Evolutionary conservation across 2,888 invertebrate species (phyloP), one percentile per base, ranked within the genome.

Genomic region (Caenorhabditis doughertyi): DNA sequence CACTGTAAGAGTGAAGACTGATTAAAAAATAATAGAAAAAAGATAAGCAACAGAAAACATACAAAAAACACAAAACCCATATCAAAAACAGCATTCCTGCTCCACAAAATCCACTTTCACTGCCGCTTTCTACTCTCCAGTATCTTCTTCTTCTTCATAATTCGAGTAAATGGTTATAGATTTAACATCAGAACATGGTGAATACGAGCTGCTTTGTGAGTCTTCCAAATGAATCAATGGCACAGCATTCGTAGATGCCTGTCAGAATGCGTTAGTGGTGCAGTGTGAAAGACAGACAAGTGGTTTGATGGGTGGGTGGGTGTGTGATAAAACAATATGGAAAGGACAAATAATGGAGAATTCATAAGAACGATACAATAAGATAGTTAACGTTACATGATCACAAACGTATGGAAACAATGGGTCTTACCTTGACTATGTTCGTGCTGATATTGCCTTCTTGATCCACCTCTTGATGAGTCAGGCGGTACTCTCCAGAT

Each of bases 391-490:
- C 25, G 21, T 32, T 8, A 16, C 58, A 44, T 44, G 42, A 21
- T 65, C 29, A 51, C 5, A 51, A 32, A 64, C 64, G 49, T n/a
- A n/a, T 35, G 27, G 71, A 60, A 47, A 71, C 56, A 56, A 25
- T 29, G 39, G 67, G 62, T 51, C 73, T 84, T 89, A 95, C 95
- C 94, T 97, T 98, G 92, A 96, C 96, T 18, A 97, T 92, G 89
- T 96, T 96, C 0, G 98, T 98, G 92, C 97, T 96, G 2, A 98
- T 93, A 91, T 97, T 97, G 0, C 98, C 98, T 11, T 95, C 96
- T 0, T 95, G 95, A 92, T 97, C 97, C 70, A 96, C 95, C 89
- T 96, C 96, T 92, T 98, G 98, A 0, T 97, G 95, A 21, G 97
- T 95, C 0, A 99, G 94, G 85, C 97, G 96, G 92, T 99, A 99